Evolutionary conservation across 2,797 vertebrate species (phyloP).

Genomic region (Amniataba percoides): DNA sequence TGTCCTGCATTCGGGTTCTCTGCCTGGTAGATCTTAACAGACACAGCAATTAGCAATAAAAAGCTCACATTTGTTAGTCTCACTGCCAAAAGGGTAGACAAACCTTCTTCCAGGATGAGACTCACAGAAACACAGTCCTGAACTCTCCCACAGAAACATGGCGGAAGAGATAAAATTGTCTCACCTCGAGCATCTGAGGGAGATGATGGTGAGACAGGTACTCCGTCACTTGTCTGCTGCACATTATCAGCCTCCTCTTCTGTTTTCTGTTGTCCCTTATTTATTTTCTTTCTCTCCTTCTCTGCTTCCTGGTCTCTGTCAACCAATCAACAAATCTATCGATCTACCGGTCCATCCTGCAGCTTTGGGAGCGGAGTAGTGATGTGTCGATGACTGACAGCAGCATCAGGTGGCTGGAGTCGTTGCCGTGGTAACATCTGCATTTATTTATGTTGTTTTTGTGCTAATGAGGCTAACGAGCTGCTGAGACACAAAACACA

Average conservation of each 20-base stretch:
- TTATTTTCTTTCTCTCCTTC: too few relatives aligned
- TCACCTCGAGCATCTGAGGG: constrained; percentile 45
- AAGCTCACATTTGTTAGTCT: too few relatives aligned
- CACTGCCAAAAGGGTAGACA: too few relatives aligned
- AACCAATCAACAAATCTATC: background rate
- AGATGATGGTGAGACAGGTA: constrained; percentile 39
- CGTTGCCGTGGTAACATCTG: background rate
- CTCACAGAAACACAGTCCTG: too few relatives aligned
- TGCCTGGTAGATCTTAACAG: too few relatives aligned
- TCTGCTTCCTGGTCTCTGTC: too few relatives aligned
- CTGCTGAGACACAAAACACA: background rate
- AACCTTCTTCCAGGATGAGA: too few relatives aligned
- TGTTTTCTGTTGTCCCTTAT: too few relatives aligned
- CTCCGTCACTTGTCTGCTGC: constrained; percentile 24
- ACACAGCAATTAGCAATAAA: too few relatives aligned
- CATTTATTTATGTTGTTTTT: background rate
- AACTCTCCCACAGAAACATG: too few relatives aligned
- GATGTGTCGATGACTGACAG: constrained; percentile 20
- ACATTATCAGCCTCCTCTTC: constrained; percentile 1
- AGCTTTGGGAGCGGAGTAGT: background rate
- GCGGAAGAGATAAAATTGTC: background rate
- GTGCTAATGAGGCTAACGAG: background rate
- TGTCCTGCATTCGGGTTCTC: too few relatives aligned
- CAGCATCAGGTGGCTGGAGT: constrained; percentile 26
- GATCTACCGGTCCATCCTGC: background rate